Evolutionary conservation across 2,888 invertebrate species (phyloP).

Genomic region (Zonitis immaculata): DNA sequence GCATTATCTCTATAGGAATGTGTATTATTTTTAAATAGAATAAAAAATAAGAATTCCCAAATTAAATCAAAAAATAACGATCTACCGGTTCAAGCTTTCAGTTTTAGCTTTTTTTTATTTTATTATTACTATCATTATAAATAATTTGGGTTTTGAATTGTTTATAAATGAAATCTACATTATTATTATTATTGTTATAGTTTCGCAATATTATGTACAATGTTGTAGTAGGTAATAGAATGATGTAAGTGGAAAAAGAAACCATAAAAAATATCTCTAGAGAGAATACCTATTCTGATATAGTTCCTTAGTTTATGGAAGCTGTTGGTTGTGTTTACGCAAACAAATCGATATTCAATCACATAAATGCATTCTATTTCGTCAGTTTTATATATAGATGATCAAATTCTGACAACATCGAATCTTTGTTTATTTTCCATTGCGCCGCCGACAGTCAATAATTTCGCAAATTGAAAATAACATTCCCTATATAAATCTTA

Average conservation of each 20-base stretch:
- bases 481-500: background rate
- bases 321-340: conserved; percentile 33
- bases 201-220: too few species aligned
- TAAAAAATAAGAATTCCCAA: too few species aligned
- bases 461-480: background rate
- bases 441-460: background rate
- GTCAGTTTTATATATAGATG: conserved; percentile 33
- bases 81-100: too few species aligned
- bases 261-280: conserved; percentile 1
- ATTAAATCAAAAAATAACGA: too few species aligned
- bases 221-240: background rate
- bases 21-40: too few species aligned
- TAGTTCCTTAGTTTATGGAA: background rate
- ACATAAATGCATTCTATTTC: conserved; percentile 40
- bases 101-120: too few species aligned
- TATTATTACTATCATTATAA: too few species aligned
- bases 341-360: conserved; percentile 45
- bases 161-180: too few species aligned
- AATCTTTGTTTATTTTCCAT: conserved; percentile 28
- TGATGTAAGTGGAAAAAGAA: background rate
- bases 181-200: too few species aligned
- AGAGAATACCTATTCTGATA: background rate
- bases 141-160: too few species aligned
- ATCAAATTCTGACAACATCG: conserved; percentile 33
- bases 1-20: background rate